These are phyloP conservation scores for Macaria notata DNA, from an alignment of 2,888 invertebrate genomes.

Conservation along the genomic window DNA sequence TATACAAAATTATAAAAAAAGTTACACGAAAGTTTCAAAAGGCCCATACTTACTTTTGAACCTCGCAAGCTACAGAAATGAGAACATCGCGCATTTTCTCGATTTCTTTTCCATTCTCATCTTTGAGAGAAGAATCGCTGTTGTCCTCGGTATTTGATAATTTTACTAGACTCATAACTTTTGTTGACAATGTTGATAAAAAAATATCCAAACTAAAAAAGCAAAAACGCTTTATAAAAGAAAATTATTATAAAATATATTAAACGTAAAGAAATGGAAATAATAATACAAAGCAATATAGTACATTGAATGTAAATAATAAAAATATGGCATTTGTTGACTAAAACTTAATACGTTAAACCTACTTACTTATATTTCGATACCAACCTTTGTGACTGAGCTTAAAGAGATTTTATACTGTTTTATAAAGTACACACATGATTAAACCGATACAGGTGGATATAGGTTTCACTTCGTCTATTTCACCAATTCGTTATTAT, in stretches of 20 bases:
- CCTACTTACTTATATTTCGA: too few relatives aligned
- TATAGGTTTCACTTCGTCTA: too few relatives aligned
- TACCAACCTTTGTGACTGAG: too few relatives aligned
- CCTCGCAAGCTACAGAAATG: slow-evolving; percentile 53
- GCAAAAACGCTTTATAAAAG: not conserved
- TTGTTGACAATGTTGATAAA: not conserved
- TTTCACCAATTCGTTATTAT: too few relatives aligned
- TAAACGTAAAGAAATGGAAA: not conserved
- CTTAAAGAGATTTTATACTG: too few relatives aligned
- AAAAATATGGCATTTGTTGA: too few relatives aligned
- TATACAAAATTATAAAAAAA: too few relatives aligned
- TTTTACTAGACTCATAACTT: not conserved
- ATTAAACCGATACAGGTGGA: too few relatives aligned
- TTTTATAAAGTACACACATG: too few relatives aligned
- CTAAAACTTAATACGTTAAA: too few relatives aligned
- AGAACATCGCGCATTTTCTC: slow-evolving; percentile 50
- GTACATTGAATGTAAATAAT: too few relatives aligned
- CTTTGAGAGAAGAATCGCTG: not conserved
- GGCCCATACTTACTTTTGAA: slow-evolving; percentile 45
- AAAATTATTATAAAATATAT: not conserved
- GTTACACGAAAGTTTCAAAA: too few relatives aligned
- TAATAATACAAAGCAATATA: not conserved
- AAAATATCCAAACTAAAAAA: not conserved
- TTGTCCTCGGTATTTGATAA: not conserved
- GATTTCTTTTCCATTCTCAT: slow-evolving; percentile 18